Conservation (phyloP, 2,888 invertebrate genomes). For the Ormyrus nitidulus region DNA sequence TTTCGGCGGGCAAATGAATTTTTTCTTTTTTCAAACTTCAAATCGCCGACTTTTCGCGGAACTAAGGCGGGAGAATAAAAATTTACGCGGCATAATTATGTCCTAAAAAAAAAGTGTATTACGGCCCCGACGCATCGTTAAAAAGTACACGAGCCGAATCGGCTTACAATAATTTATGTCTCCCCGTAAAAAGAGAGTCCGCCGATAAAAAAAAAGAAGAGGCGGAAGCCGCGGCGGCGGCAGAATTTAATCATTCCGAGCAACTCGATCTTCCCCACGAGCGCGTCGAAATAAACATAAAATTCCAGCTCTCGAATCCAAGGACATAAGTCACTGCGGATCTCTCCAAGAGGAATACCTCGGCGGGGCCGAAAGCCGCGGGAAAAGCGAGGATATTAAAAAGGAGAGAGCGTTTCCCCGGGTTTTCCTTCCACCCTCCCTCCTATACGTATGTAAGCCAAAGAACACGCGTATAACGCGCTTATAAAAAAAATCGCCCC, state of each 20-base stretch:
- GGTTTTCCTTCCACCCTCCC: background rate
- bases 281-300: background rate
- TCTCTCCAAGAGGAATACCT: background rate
- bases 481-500: conserved; percentile 21
- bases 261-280: background rate
- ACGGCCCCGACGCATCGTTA: too few relatives aligned
- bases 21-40: conserved; percentile 9
- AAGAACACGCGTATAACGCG: background rate
- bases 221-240: too few relatives aligned
- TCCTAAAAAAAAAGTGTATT: background rate
- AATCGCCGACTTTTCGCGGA: background rate
- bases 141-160: too few relatives aligned
- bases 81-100: background rate
- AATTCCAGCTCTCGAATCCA: background rate
- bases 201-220: too few relatives aligned
- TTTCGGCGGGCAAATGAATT: background rate
- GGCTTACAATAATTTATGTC: too few relatives aligned
- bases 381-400: background rate
- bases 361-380: too few relatives aligned
- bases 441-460: too few relatives aligned
- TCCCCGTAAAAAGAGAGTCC: too few relatives aligned
- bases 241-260: background rate
- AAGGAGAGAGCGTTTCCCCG: background rate
- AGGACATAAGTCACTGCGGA: conserved; percentile 3
- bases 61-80: background rate